These are phyloP conservation scores for Mesodorylaimus sp. DNA, from an alignment of 2,888 invertebrate species.

Conservation along the genomic window DNA sequence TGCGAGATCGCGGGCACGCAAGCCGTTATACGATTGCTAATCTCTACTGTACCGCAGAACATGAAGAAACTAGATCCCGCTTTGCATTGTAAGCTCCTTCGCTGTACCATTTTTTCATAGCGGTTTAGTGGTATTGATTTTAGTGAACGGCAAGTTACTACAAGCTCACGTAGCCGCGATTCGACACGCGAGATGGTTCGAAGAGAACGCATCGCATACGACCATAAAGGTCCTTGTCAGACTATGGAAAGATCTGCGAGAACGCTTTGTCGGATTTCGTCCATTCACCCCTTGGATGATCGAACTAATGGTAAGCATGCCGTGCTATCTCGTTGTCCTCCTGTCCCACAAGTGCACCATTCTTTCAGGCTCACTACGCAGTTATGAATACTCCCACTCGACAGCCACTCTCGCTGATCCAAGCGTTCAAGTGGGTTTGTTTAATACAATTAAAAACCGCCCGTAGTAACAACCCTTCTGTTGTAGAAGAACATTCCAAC, in stretches of 20 bases:
- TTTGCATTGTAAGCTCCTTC: slow-evolving; percentile 40
- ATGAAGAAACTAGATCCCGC: slow-evolving; percentile 77
- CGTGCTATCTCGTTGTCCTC: not conserved
- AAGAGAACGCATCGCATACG: slow-evolving; percentile 89
- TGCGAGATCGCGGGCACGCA: slow-evolving; percentile 69
- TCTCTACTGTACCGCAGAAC: slow-evolving; percentile 84
- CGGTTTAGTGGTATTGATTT: slow-evolving; percentile 12
- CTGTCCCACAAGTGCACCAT: not conserved
- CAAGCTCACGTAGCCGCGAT: slow-evolving; percentile 79
- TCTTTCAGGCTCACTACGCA: slow-evolving; percentile 60
- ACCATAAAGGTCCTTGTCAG: slow-evolving; percentile 85
- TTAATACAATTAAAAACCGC: not conserved
- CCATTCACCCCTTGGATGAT: slow-evolving; percentile 90
- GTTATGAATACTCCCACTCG: slow-evolving; percentile 86
- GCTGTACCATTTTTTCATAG: not conserved
- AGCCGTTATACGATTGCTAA: slow-evolving; percentile 68
- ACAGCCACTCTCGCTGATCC: slow-evolving; percentile 73
- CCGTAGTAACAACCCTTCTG: not conserved
- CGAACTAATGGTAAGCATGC: slow-evolving; percentile 50
- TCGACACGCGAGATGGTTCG: slow-evolving; percentile 90
- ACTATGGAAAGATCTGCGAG: slow-evolving; percentile 71
- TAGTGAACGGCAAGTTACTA: slow-evolving; percentile 50
- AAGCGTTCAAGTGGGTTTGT: slow-evolving; percentile 55
- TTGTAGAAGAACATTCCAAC: slow-evolving; percentile 47
- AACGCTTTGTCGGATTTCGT: slow-evolving; percentile 69